A percentile compares a stretch with the other conserved stretches of the same genome.
Evolutionary conservation across 2,888 invertebrate genomes (phyloP).

Genomic region (Latheticus oryzae): DNA sequence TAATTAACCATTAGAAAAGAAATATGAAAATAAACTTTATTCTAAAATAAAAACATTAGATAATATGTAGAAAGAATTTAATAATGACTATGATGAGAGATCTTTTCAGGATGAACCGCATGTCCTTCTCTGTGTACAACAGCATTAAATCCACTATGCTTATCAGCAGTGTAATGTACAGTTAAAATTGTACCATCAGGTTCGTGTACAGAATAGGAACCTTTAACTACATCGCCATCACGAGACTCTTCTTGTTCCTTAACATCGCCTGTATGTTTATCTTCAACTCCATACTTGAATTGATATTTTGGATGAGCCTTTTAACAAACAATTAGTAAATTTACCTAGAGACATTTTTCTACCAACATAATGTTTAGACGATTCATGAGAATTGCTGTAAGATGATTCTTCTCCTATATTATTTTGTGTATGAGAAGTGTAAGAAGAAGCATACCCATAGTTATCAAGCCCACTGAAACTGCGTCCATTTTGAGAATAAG

Average conservation of each 20-base stretch:
- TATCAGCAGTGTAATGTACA: constrained; percentile 26
- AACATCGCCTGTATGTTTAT: constrained; percentile 40
- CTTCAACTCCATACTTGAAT: constrained; percentile 41
- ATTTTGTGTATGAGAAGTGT: constrained; percentile 3
- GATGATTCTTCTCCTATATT: constrained; percentile 4
- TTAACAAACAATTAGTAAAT: no score
- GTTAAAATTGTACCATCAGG: constrained; percentile 41
- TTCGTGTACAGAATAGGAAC: constrained; percentile 38
- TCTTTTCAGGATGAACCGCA: constrained; percentile 23
- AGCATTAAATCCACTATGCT: constrained; percentile 30
- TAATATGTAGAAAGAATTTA: no score
- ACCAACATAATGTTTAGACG: no score
- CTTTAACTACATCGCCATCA: constrained; percentile 42
- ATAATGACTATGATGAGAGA: not conserved
- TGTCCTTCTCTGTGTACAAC: constrained; percentile 22
- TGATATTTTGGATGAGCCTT: constrained; percentile 38
- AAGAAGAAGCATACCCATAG: constrained; percentile 17
- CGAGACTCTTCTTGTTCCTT: constrained; percentile 39
- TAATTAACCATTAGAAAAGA: no score
- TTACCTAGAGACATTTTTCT: constrained; percentile 8
- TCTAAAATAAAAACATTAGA: no score
- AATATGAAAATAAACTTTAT: no score
- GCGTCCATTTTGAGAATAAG: no score
- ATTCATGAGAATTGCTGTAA: not conserved
- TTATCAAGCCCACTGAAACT: no score